Conservation (phyloP, 1,140 invertebrate species). For the Brachionus paranguensis region DNA sequence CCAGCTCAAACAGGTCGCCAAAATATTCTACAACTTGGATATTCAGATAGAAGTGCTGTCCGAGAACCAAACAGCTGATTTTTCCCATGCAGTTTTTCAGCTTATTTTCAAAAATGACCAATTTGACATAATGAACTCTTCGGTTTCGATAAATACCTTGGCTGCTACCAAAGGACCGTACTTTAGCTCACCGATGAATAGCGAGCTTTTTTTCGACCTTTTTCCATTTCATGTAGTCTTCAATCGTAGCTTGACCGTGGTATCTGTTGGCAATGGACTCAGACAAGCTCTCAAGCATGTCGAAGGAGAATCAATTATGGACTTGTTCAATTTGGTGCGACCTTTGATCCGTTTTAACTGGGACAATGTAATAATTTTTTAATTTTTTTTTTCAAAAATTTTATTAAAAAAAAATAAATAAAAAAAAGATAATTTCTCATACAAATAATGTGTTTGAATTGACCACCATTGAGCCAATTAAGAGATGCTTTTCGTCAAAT, state of each 20-base stretch:
- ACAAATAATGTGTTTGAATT: constrained; percentile 93
- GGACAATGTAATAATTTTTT: constrained; percentile 65
- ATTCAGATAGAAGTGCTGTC: constrained; percentile 79
- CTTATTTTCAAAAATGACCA: constrained; percentile 87
- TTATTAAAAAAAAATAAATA: neutral
- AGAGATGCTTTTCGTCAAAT: neutral
- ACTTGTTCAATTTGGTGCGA: constrained; percentile 79
- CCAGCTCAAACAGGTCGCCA: constrained; percentile 71
- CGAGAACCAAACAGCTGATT: constrained; percentile 77
- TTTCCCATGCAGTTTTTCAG: constrained; percentile 86
- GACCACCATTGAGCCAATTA: constrained; percentile 73
- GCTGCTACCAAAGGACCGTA: constrained; percentile 63
- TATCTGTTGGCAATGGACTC: constrained; percentile 76
- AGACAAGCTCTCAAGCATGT: constrained; percentile 79
- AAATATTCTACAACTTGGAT: constrained; percentile 84
- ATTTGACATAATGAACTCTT: constrained; percentile 45
- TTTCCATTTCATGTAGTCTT: constrained; percentile 96
- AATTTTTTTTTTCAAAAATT: constrained; percentile 28
- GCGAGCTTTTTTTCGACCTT: constrained; percentile 78
- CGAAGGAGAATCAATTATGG: constrained; percentile 68
- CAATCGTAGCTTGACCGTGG: constrained; percentile 82
- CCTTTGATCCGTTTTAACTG: constrained; percentile 89
- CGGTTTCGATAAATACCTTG: constrained; percentile 52
- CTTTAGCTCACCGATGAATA: constrained; percentile 57
- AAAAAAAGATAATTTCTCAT: constrained; percentile 73